Conservation (phyloP, 2,888 invertebrate genomes). For the Coecobrya sp. region DNA sequence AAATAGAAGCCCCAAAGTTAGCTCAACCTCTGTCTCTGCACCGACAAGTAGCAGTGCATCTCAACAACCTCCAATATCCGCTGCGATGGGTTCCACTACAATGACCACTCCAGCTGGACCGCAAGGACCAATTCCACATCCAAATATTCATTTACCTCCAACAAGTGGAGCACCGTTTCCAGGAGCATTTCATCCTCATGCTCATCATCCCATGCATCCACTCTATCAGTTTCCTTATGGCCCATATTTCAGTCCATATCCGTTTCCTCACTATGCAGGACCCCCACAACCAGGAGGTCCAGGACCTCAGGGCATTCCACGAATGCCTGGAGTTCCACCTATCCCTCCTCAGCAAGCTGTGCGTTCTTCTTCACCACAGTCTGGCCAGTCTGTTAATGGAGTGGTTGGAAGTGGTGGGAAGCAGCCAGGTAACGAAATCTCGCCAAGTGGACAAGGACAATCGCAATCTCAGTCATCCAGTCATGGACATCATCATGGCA, state of each 20-base stretch:
- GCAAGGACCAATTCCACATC: conserved; percentile 86
- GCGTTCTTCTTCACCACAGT: conserved; percentile 84
- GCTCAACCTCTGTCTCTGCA: conserved; percentile 58
- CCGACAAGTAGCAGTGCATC: conserved; percentile 63
- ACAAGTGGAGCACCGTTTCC: conserved; percentile 87
- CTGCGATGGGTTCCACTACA: conserved; percentile 84
- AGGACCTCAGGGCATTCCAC: conserved; percentile 90
- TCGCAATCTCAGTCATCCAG: conserved; percentile 82
- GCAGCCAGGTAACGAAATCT: conserved; percentile 78
- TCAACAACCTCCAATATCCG: conserved; percentile 78
- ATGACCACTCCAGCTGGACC: conserved; percentile 86
- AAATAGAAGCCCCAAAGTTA: conserved; percentile 82
- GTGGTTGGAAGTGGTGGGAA: conserved; percentile 64
- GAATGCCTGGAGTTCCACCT: conserved; percentile 86
- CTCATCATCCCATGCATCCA: conserved; percentile 89
- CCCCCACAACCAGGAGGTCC: conserved; percentile 87
- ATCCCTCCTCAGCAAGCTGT: conserved; percentile 82
- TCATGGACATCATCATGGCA: conserved; percentile 83
- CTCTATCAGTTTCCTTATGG: conserved; percentile 90
- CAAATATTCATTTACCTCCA: conserved; percentile 90
- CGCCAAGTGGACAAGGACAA: conserved; percentile 82
- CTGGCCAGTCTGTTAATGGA: conserved; percentile 73
- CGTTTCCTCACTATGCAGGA: conserved; percentile 85
- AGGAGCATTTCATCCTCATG: conserved; percentile 86
- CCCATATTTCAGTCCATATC: conserved; percentile 86